phyloP scores from a whole-genome alignment of 2,113 vertebrate species.

The Pollachius pollachius region DNA sequence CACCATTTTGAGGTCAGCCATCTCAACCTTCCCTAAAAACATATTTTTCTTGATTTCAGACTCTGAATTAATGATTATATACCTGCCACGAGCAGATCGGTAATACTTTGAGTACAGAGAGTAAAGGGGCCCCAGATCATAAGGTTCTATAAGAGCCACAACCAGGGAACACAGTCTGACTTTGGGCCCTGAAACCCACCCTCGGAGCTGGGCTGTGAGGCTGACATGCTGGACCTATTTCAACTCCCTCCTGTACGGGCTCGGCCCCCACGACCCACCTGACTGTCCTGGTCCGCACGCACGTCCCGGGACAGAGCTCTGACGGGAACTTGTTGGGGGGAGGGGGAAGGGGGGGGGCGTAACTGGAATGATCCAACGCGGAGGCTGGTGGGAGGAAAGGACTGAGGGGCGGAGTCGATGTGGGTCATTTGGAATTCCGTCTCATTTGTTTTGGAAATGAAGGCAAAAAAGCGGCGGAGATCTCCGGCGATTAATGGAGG shows the following conservation, averaged over 20 bases:
- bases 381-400: conserved; percentile 20
- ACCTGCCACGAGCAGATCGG: too few species aligned
- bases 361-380: conserved; percentile 23
- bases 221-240: not conserved
- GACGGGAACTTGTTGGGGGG: not conserved
- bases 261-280: not conserved
- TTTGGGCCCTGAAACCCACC: conserved; percentile 23
- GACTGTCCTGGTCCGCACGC: not conserved
- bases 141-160: too few species aligned
- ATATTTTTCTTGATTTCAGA: too few species aligned
- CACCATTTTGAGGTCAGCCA: too few species aligned
- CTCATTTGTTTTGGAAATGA: conserved; percentile 76
- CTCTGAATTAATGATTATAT: too few species aligned
- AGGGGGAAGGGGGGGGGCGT: too few species aligned
- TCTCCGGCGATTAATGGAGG: conserved; percentile 66
- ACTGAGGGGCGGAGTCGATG: conserved; percentile 24
- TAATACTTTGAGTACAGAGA: too few species aligned
- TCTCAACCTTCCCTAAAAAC: too few species aligned
- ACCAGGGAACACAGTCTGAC: conserved; percentile 1
- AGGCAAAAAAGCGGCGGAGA: conserved; percentile 52
- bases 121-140: too few species aligned
- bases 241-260: not conserved
- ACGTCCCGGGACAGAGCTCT: not conserved
- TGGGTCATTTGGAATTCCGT: conserved; percentile 67
- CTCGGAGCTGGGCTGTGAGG: conserved; percentile 1